A percentile compares a stretch with the other conserved stretches of the same genome.
These are phyloP conservation scores for Theropithecus gelada DNA, from an alignment of 2,113 vertebrate species.

Conservation along the genomic window DNA sequence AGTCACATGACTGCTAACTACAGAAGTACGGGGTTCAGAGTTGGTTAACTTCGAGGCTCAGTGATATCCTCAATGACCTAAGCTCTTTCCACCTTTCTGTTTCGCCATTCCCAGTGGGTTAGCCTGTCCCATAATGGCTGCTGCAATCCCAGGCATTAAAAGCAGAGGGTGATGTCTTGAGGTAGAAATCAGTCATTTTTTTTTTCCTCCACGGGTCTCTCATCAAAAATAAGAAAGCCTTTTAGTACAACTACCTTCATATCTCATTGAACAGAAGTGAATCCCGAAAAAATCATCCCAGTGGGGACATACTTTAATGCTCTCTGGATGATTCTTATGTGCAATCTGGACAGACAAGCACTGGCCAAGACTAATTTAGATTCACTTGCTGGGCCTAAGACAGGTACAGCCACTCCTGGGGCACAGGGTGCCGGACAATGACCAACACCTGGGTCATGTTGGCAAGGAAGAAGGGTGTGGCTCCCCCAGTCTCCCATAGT, in stretches of 20 bases:
- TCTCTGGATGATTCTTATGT: not conserved
- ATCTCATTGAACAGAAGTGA: not conserved
- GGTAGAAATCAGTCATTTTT: not conserved
- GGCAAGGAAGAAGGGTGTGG: not conserved
- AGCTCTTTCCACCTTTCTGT: not conserved
- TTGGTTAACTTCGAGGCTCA: not conserved
- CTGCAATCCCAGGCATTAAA: not conserved
- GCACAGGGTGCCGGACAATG: not conserved
- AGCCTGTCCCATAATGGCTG: not conserved
- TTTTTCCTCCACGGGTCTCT: not conserved
- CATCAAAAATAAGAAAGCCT: not conserved
- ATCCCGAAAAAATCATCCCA: not conserved
- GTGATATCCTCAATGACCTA: not conserved
- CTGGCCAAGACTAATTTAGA: not conserved
- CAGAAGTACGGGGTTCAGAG: not conserved
- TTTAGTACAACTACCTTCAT: not conserved
- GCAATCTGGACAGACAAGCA: not conserved
- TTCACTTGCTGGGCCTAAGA: not conserved
- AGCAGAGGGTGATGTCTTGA: not conserved
- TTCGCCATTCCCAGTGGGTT: not conserved
- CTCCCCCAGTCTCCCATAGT: accelerated
- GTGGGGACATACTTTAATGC: not conserved
- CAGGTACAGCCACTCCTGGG: not conserved
- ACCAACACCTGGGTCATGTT: not conserved
- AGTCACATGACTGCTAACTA: not conserved